A percentile compares a stretch with the other conserved stretches of the same genome.
These are phyloP conservation scores for Panthera uncia DNA, from an alignment of 2,113 vertebrate genomes.

Conservation along the genomic window DNA sequence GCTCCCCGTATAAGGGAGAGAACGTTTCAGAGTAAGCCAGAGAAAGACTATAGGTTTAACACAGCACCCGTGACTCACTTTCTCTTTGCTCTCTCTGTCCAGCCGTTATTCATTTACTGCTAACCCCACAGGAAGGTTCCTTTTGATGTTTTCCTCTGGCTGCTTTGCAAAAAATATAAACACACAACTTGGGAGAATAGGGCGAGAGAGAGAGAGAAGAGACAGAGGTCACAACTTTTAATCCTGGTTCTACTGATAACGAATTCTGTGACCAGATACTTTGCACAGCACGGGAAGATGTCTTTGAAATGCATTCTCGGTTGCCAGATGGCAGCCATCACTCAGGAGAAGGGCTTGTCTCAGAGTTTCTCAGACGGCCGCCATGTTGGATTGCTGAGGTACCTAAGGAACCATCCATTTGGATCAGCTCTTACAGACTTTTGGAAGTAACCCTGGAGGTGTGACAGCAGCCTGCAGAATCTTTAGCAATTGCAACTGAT, in stretches of 20 bases:
- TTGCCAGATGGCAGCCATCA: neutral
- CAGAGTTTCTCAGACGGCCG: neutral
- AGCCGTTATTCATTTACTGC: neutral
- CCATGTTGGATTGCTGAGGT: neutral
- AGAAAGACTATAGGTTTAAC: constrained; percentile 30
- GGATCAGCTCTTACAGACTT: neutral
- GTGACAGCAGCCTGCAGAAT: neutral
- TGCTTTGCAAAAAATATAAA: constrained; percentile 45
- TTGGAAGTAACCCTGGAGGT: neutral
- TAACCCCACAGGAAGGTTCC: constrained; percentile 31
- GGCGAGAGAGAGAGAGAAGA: neutral
- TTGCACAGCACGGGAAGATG: neutral
- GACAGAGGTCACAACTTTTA: constrained; percentile 8
- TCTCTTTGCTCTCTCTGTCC: constrained; percentile 41
- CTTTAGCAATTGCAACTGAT: neutral
- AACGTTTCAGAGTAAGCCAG: constrained; percentile 34
- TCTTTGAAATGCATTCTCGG: neutral
- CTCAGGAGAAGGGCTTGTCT: neutral
- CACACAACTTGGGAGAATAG: constrained; percentile 13
- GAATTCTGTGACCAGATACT: neutral
- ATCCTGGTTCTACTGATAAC: constrained; percentile 22
- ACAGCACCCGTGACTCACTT: constrained; percentile 27
- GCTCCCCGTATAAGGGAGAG: constrained; percentile 1
- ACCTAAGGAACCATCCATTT: neutral
- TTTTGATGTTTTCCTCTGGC: constrained; percentile 50